Evolutionary conservation across 2,888 invertebrate species (phyloP).

Genomic region (Julus scandinavius): DNA sequence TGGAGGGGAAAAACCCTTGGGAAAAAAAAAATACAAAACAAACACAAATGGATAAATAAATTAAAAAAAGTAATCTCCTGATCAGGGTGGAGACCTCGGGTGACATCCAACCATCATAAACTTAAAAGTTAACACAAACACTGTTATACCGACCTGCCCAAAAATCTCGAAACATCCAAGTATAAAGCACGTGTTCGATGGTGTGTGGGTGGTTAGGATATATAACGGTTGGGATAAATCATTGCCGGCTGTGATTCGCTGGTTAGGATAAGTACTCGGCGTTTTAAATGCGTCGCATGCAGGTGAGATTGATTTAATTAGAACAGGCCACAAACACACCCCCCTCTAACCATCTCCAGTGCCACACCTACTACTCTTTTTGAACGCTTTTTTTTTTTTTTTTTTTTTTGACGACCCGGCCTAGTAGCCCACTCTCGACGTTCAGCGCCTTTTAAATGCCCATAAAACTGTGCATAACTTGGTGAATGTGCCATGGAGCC

Average conservation of each 20-base stretch:
- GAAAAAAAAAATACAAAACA: background rate
- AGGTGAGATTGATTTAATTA: conserved; percentile 21
- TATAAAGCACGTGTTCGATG: background rate
- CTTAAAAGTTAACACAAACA: background rate
- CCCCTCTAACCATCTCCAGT: background rate
- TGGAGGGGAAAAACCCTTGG: background rate
- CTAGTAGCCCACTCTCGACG: conserved; percentile 51
- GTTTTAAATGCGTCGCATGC: background rate
- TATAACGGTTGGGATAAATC: background rate
- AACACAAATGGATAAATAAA: background rate
- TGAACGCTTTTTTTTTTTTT: background rate
- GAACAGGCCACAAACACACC: background rate
- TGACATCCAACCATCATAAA: background rate
- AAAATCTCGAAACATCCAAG: background rate
- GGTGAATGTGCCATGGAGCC: conserved; percentile 54
- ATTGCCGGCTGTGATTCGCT: background rate
- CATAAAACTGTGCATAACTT: conserved; percentile 57
- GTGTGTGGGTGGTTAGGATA: background rate
- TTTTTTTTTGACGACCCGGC: conserved; percentile 45
- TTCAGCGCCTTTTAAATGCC: conserved; percentile 55
- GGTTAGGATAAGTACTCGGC: background rate
- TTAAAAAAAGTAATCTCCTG: background rate
- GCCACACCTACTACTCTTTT: conserved; percentile 18
- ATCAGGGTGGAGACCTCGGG: conserved; percentile 22
- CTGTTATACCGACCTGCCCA: background rate